Evolutionary conservation across 2,888 invertebrate genomes (phyloP).

Genomic region (Metacarcinus magister): DNA sequence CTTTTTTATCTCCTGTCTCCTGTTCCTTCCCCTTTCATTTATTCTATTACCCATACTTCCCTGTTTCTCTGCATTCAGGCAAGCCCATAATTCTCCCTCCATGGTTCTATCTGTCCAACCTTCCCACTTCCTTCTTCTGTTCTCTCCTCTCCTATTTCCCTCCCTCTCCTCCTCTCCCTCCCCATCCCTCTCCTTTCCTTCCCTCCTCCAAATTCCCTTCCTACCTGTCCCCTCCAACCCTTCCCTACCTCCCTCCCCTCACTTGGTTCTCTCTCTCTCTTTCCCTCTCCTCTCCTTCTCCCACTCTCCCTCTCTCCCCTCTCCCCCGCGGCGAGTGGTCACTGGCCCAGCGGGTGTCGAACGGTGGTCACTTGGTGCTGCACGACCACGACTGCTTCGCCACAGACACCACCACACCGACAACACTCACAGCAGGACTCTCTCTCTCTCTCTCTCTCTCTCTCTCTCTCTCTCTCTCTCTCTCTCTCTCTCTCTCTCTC

Average conservation of each 20-base stretch:
- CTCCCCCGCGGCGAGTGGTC: neutral
- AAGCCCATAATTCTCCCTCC: neutral
- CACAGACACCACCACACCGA: neutral
- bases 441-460: neutral
- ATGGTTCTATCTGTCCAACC: neutral
- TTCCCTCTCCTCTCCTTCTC: neutral
- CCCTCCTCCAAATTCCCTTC: neutral
- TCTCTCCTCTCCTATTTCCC: neutral
- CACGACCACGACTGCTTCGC: neutral
- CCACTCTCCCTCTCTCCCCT: neutral
- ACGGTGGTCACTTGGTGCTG: neutral
- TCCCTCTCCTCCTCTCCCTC: neutral
- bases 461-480: conserved; percentile 2
- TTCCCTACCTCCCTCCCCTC: neutral
- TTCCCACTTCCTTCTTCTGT: neutral
- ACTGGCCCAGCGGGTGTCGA: conserved; percentile 26
- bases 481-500: conserved; percentile 6
- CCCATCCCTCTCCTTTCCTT: neutral
- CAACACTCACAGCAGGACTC: neutral
- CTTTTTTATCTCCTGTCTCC: neutral
- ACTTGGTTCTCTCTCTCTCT: neutral
- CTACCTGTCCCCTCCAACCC: neutral
- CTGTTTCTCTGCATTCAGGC: neutral
- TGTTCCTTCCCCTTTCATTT: neutral
- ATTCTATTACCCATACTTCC: neutral